Evolutionary conservation across 2,113 vertebrate species (phyloP).

Genomic region (Ursus arctos): DNA sequence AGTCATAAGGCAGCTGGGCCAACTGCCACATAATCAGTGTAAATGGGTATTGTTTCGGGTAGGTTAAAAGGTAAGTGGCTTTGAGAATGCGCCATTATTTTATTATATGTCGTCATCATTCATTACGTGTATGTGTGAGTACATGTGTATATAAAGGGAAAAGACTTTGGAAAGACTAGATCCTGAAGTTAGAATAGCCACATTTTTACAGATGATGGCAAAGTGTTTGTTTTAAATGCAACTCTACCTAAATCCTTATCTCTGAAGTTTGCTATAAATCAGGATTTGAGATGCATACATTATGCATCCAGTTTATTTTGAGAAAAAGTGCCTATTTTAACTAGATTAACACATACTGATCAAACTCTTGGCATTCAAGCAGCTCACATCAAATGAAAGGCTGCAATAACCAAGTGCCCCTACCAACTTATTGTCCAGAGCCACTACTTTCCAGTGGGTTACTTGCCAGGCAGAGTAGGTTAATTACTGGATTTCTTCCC

Average conservation of each 20-base stretch:
- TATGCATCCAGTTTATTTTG: constrained; percentile 50
- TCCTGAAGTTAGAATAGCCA: constrained; percentile 45
- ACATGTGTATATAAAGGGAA: neutral
- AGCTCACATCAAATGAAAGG: constrained; percentile 36
- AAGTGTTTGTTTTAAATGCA: constrained; percentile 65
- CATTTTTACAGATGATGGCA: constrained; percentile 55
- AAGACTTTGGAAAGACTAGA: constrained; percentile 61
- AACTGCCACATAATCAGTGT: constrained; percentile 80
- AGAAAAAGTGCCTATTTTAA: constrained; percentile 60
- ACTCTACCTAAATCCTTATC: constrained; percentile 63
- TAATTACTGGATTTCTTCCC: constrained; percentile 57
- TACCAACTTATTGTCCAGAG: constrained; percentile 23
- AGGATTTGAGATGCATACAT: constrained; percentile 38
- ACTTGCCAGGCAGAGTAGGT: constrained; percentile 48
- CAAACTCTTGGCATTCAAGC: constrained; percentile 24
- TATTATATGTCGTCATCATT: constrained; percentile 56
- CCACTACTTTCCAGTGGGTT: constrained; percentile 37
- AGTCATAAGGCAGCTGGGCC: constrained; percentile 81
- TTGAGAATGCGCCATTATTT: constrained; percentile 45
- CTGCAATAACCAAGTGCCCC: constrained; percentile 21
- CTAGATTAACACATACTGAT: constrained; percentile 65
- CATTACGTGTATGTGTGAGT: constrained; percentile 41
- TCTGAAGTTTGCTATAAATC: constrained; percentile 63
- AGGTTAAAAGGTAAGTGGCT: constrained; percentile 64
- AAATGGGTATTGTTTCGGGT: neutral